Base-by-base conservation (phyloP, 2,888 invertebrate species). In the Lycaena phlaeas region DNA sequence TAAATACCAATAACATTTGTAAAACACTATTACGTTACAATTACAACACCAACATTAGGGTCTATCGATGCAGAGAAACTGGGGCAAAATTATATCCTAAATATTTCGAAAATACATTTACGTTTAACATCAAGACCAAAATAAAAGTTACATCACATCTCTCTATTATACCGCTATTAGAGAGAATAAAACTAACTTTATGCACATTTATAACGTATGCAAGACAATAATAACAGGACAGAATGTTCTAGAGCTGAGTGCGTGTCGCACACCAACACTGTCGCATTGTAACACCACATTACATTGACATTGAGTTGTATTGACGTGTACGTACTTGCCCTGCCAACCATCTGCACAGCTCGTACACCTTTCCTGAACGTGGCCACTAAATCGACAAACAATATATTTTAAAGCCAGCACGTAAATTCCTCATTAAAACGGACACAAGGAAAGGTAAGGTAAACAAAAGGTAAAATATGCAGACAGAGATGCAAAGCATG, bases 351-450 rank as follows among this genome's bases (percentile, higher is more conserved):
- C 90, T 96, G 97, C 87, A 97, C 95, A 88, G 97, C 97, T 87
- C 97, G 94, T 86, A 98, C 98, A 89, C 98, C 97, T 89, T 98
- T 97, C 93, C 97, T 95, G 94, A 98, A 98, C 87, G 97, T 95
- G 81, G 97, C 97, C 95, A 98, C 98, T 98, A 90, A 85, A 85
- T 75, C 79, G 76, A 79, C 73, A 84, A 84, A 82, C 59, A 81
- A 76, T 59, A 68, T 48, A 52, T 62, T 79, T 68, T 68, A 64
- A 68, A 68, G 53, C 62, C 68, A 59, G 61, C 50, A 58, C 53
- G 54, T 57, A 58, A 27, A 63, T 45, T 50, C 51, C 47, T 40
- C 15, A 42, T 44, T 38, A 41, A 27, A 37, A 39, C 41, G 43
- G 48, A 44, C 26, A 28, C 41, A 44, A 45, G 45, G 53, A 52